Conservation (phyloP, 2,888 invertebrate genomes). For the Emmelina monodactyla region DNA sequence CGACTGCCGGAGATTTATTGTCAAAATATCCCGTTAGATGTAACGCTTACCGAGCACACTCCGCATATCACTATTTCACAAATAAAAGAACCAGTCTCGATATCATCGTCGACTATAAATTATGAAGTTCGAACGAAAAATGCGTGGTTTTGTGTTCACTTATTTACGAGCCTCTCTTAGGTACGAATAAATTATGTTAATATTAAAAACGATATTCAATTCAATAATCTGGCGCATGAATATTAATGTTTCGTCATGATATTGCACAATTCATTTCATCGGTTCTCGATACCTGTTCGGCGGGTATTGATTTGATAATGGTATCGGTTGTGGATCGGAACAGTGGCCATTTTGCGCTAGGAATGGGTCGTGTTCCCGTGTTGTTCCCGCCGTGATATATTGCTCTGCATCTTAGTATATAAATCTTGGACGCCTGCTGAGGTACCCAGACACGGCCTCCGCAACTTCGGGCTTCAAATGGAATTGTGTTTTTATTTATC, state of each 20-base stretch:
- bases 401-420: constrained; percentile 60
- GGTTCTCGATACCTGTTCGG: background rate
- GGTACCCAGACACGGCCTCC: constrained; percentile 60
- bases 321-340: constrained; percentile 48
- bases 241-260: constrained; percentile 16
- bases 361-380: constrained; percentile 63
- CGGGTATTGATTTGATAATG: constrained; percentile 9
- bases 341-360: constrained; percentile 59
- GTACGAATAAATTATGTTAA: constrained; percentile 50
- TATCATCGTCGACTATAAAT: constrained; percentile 64
- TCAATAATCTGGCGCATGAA: constrained; percentile 36
- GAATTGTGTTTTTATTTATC: constrained; percentile 67
- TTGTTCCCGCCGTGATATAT: constrained; percentile 59
- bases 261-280: too few relatives aligned
- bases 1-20: constrained; percentile 61
- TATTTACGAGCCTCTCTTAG: constrained; percentile 56
- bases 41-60: constrained; percentile 63
- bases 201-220: constrained; percentile 23
- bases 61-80: constrained; percentile 64
- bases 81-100: constrained; percentile 66
- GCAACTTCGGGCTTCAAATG: constrained; percentile 57
- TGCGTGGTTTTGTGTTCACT: constrained; percentile 54
- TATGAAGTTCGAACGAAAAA: constrained; percentile 61
- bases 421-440: constrained; percentile 66
- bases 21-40: constrained; percentile 66